Percentiles rank a stretch among this genome's conserved stretches.
These are phyloP conservation scores for Orchesellides sinensis DNA, from an alignment of 2,888 invertebrate species.

Conservation along the genomic window DNA sequence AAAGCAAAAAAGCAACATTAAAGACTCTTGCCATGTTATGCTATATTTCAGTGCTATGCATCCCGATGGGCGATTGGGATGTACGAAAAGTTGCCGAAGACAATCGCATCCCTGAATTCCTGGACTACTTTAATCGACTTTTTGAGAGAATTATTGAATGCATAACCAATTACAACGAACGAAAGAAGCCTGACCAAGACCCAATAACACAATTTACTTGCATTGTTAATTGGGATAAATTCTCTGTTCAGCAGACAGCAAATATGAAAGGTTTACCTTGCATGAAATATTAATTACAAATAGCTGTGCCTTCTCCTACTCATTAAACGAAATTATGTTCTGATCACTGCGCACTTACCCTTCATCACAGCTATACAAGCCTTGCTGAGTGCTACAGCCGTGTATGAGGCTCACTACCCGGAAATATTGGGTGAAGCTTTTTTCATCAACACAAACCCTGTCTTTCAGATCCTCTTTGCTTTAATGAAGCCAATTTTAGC, in stretches of 20 bases:
- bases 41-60: conserved; percentile 15
- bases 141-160: conserved; percentile 50
- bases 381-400: conserved; percentile 2
- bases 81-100: conserved; percentile 39
- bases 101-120: conserved; percentile 19
- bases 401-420: conserved; percentile 54
- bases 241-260: conserved; percentile 68
- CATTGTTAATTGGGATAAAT: conserved; percentile 71
- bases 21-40: not conserved
- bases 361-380: conserved; percentile 41
- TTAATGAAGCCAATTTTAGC: conserved; percentile 60
- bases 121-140: conserved; percentile 43
- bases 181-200: conserved; percentile 3
- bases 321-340: too few species aligned
- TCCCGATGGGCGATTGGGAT: conserved; percentile 53
- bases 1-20: not conserved
- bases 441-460: conserved; percentile 53
- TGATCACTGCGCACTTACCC: too few species aligned
- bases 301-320: too few species aligned
- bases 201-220: conserved; percentile 57
- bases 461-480: conserved; percentile 50
- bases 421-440: conserved; percentile 54
- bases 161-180: conserved; percentile 18
- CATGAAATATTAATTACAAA: not conserved
- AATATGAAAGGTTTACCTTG: conserved; percentile 42